phyloP scores from a whole-genome alignment of 2,113 vertebrate species.

The Halcyon senegalensis region DNA sequence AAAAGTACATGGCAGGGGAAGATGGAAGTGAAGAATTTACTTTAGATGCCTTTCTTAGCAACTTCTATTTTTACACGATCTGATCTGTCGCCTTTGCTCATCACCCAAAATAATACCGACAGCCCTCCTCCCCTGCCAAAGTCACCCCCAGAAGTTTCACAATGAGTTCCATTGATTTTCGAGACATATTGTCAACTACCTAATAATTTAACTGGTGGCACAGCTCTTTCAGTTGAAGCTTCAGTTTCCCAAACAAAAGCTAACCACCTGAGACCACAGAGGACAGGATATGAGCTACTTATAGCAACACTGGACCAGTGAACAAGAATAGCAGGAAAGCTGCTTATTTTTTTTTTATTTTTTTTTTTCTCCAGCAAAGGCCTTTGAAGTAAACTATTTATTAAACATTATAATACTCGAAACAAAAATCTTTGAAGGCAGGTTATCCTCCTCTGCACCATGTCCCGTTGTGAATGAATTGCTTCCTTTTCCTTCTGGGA shows the following conservation, averaged over 20 bases:
- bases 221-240: conserved; percentile 74
- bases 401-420: conserved; percentile 89
- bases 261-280: conserved; percentile 94
- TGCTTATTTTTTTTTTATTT: conserved; percentile 76
- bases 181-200: conserved; percentile 66
- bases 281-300: conserved; percentile 98
- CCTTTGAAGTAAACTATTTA: conserved; percentile 97
- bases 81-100: conserved; percentile 34
- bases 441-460: conserved; percentile 90
- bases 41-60: conserved; percentile 44
- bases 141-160: conserved; percentile 41
- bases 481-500: conserved; percentile 92
- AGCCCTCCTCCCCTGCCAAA: conserved; percentile 33
- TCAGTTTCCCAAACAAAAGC: conserved; percentile 90
- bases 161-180: conserved; percentile 60
- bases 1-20: background rate
- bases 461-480: conserved; percentile 93
- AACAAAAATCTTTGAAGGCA: conserved; percentile 95
- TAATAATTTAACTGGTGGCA: conserved; percentile 84
- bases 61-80: conserved; percentile 70
- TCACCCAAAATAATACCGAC: conserved; percentile 53
- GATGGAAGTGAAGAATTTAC: conserved; percentile 27
- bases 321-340: conserved; percentile 99
- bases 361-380: conserved; percentile 72
- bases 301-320: conserved; percentile 86